Percentiles rank a stretch among this genome's conserved stretches.
Conservation (phyloP, 2,888 invertebrate genomes). For the Euclidia mi region DNA sequence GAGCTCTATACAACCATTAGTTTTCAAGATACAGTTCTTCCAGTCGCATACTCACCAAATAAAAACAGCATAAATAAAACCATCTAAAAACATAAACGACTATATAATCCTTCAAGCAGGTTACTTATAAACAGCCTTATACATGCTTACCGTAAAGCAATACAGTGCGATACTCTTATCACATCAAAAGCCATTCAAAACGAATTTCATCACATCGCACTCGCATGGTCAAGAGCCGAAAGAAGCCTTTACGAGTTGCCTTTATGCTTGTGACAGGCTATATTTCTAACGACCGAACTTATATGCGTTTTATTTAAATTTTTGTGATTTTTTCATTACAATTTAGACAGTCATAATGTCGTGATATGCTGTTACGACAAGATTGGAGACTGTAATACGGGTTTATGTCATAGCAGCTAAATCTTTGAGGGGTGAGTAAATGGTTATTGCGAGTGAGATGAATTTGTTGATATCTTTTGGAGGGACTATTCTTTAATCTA, state of each 20-base stretch:
- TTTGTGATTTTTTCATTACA: constrained; percentile 42
- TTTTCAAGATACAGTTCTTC: too few relatives aligned
- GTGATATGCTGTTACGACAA: constrained; percentile 30
- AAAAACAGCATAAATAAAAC: too few relatives aligned
- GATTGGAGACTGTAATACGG: constrained; percentile 27
- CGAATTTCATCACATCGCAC: constrained; percentile 13
- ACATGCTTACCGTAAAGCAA: too few relatives aligned
- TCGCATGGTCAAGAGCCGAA: constrained; percentile 13
- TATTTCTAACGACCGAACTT: constrained; percentile 42
- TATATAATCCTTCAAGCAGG: too few relatives aligned
- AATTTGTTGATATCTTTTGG: not conserved
- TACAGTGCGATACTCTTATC: not conserved
- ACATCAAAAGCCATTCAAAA: constrained; percentile 1
- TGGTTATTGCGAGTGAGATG: constrained; percentile 1
- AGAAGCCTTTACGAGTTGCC: constrained; percentile 45
- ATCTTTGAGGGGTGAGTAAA: constrained; percentile 4
- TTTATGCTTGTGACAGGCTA: constrained; percentile 33
- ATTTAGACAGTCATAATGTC: constrained; percentile 38
- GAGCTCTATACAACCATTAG: too few relatives aligned
- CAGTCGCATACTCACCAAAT: too few relatives aligned
- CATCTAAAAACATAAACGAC: too few relatives aligned
- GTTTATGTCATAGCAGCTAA: constrained; percentile 13
- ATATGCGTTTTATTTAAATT: constrained; percentile 51
- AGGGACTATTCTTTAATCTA: too few relatives aligned
- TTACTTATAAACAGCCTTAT: too few relatives aligned